phyloP scores from a whole-genome alignment of 1,140 invertebrate species.

The Anastrepha ludens region DNA sequence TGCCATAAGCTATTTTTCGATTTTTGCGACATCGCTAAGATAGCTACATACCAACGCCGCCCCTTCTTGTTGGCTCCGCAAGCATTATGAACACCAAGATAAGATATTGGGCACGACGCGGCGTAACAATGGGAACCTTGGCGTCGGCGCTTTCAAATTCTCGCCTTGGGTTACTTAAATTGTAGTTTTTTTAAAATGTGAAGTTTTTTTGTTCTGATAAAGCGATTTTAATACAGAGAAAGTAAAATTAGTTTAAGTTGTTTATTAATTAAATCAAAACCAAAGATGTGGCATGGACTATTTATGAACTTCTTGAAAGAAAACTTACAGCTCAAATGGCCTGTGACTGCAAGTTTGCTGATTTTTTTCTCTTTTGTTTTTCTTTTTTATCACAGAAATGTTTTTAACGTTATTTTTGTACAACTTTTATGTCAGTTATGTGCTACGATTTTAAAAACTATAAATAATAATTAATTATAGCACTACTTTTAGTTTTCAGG shows the following conservation, averaged over 20 bases:
- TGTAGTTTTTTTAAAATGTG: no score
- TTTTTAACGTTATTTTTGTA: not conserved
- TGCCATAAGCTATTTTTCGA: not conserved
- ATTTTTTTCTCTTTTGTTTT: not conserved
- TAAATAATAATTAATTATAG: not conserved
- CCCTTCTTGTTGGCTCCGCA: not conserved
- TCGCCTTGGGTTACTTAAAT: not conserved
- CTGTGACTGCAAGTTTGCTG: not conserved
- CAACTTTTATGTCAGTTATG: not conserved
- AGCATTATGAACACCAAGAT: not conserved
- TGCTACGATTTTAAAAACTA: not conserved
- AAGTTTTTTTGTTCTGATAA: no score
- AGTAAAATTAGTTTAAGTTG: no score
- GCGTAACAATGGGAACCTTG: not conserved
- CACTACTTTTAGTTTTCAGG: not conserved
- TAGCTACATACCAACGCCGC: not conserved
- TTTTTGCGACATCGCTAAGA: not conserved
- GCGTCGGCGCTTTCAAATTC: not conserved
- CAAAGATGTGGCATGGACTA: no score
- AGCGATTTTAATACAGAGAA: no score
- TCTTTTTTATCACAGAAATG: slow-evolving; percentile 6
- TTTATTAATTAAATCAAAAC: no score
- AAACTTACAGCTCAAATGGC: slow-evolving; percentile 26
- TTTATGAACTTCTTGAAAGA: no score
- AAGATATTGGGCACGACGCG: not conserved